These are phyloP conservation scores for Tupaia tana DNA, from an alignment of 2,113 vertebrate genomes.

Conservation along the genomic window DNA sequence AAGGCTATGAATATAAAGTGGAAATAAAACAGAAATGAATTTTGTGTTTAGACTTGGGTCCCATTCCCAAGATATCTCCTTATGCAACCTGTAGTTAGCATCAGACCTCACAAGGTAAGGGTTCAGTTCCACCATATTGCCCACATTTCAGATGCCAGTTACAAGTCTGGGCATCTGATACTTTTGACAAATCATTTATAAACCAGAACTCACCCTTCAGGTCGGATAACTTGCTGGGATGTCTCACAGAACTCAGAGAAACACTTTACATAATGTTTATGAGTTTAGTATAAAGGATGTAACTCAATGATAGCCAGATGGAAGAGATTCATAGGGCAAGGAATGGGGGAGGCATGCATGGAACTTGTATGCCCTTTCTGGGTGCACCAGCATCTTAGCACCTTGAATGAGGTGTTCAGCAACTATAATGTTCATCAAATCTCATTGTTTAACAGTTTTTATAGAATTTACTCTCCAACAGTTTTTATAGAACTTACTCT, in stretches of 20 bases:
- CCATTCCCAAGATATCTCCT: too few relatives aligned
- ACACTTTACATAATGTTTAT: neutral
- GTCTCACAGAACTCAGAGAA: neutral
- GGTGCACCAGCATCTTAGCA: neutral
- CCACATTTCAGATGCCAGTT: neutral
- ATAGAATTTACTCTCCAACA: neutral
- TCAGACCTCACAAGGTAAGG: neutral
- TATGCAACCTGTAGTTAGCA: neutral
- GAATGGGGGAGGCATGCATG: too few relatives aligned
- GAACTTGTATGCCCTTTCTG: neutral
- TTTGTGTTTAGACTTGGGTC: too few relatives aligned
- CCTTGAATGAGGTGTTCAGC: neutral
- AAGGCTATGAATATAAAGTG: too few relatives aligned
- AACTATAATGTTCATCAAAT: neutral
- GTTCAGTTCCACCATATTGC: neutral
- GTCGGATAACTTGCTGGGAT: neutral
- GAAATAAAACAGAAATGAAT: too few relatives aligned
- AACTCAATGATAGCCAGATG: neutral
- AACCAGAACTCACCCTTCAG: neutral
- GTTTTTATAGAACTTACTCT: neutral
- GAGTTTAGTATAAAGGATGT: neutral
- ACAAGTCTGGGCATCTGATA: neutral
- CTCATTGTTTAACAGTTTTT: neutral
- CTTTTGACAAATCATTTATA: neutral
- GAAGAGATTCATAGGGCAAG: neutral